Evolutionary conservation across 2,888 invertebrate genomes (phyloP).

Genomic region (Carcina quercana): DNA sequence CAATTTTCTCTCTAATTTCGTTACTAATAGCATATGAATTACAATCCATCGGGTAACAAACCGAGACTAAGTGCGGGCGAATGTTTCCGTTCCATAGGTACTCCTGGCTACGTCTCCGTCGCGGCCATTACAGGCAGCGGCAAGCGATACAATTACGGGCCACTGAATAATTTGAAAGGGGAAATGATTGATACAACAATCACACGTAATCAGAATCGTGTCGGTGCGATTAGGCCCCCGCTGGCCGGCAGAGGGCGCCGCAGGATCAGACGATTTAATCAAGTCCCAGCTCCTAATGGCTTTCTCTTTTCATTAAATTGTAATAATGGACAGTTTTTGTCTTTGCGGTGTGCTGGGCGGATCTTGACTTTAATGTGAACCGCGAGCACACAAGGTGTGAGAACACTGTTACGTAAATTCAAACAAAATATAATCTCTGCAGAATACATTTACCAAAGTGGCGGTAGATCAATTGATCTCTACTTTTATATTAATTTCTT

Average conservation of each 20-base stretch:
- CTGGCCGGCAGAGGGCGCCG: slow-evolving; percentile 40
- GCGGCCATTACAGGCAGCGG: slow-evolving; percentile 46
- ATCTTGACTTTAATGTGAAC: slow-evolving; percentile 28
- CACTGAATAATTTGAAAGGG: slow-evolving; percentile 72
- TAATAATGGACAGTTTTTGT: slow-evolving; percentile 64
- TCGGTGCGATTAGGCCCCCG: slow-evolving; percentile 58
- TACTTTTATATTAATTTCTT: no score
- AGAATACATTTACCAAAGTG: no score
- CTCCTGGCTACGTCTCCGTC: slow-evolving; percentile 19
- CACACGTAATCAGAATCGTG: slow-evolving; percentile 70
- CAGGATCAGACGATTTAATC: slow-evolving; percentile 61
- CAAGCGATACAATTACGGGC: slow-evolving; percentile 66
- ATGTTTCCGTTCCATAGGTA: slow-evolving; percentile 58
- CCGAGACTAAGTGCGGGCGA: slow-evolving; percentile 66
- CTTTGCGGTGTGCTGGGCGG: slow-evolving; percentile 40
- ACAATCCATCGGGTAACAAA: slow-evolving; percentile 64
- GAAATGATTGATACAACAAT: slow-evolving; percentile 74
- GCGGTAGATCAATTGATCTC: no score
- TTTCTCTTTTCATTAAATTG: slow-evolving; percentile 67
- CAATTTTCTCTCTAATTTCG: slow-evolving; percentile 47
- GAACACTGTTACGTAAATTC: no score
- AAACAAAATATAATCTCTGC: no score
- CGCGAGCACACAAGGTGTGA: no score
- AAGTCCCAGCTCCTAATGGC: slow-evolving; percentile 59
- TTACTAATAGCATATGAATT: slow-evolving; percentile 62